A percentile compares a stretch with the other conserved stretches of the same genome.
phyloP scores from a whole-genome alignment of 1,140 invertebrate species.

The Bombus superbus region DNA sequence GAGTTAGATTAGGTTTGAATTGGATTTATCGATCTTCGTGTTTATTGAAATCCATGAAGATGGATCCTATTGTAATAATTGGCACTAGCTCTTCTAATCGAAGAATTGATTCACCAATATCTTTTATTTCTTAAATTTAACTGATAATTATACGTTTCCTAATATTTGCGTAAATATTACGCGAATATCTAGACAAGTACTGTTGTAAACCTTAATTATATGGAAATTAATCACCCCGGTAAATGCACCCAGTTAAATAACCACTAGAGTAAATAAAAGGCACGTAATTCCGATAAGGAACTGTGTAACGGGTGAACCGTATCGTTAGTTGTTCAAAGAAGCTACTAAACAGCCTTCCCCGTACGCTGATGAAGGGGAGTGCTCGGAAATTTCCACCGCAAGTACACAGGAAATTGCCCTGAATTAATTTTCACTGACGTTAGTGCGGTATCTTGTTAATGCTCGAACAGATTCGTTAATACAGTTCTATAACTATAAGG shows the following conservation, averaged over 20 bases:
- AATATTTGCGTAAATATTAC: neutral
- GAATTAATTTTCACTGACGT: conserved; percentile 40
- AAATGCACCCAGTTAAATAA: neutral
- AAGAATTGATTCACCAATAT: no score
- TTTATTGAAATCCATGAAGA: no score
- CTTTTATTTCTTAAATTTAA: no score
- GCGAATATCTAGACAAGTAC: no score
- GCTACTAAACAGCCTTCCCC: no score
- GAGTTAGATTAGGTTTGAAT: no score
- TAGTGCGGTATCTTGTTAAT: conserved; percentile 30
- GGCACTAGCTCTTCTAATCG: no score
- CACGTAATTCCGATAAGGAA: neutral
- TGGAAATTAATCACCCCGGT: neutral
- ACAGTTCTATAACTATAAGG: neutral
- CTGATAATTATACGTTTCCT: no score
- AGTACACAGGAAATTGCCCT: neutral
- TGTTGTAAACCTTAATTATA: neutral
- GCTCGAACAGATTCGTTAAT: conserved; percentile 37
- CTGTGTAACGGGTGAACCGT: neutral
- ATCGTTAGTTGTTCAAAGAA: neutral
- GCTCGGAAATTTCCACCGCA: neutral
- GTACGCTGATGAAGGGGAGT: neutral
- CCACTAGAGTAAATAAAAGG: neutral
- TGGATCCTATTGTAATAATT: no score
- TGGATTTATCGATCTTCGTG: no score